Base-by-base conservation (phyloP, 2,113 vertebrate genomes). In the Daubentonia madagascariensis region DNA sequence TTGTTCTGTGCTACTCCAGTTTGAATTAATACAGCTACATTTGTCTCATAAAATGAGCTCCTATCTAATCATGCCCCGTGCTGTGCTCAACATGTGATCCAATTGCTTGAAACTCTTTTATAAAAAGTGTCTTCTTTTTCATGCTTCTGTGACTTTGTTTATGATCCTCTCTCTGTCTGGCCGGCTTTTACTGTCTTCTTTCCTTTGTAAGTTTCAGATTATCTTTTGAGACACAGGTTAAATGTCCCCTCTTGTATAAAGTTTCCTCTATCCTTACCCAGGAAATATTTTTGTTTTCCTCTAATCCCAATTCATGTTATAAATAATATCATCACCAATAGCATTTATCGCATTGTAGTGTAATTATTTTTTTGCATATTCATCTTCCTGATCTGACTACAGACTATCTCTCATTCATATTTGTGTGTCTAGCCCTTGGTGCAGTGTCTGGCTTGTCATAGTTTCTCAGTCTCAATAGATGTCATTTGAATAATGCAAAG, bases 151-250 rank as follows among this genome's bases (percentile, higher is more conserved):
- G 63, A 57, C 54, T 54, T 89, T 89, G 43, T 80, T 96, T 78
- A 65, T 9, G 11, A 23, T 89, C 57, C 90, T 73, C 40, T 75
- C 18, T 91, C 67, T 91, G 85, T 18, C 16, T 57, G 52, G 40
- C 16, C 61, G 20, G n/a, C 6, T 3, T 88, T 43, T 16, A 8
- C 67, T 89, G 2, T 75, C 72, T 94, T 91, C n/a, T 32, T 93
- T 92, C 48, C 9, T 63, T 93, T 1, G 1, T n/a, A 61, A 79
- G 61, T 17, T 72, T 89, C 48, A 73, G 63, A 81, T 52, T 57
- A 57, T 63, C 61, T 91, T 93, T 93, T 93, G 83, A 94, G 52
- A 50, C 54, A 88, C 48, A 81, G 72, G 52, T 86, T 76, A 92
- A 63, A 67, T 80, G 25, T 81, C 16, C 37, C 20, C 11, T 95